Evolutionary conservation across 2,888 invertebrate genomes (phyloP).

Genomic region (Schizotus pectinicornis): DNA sequence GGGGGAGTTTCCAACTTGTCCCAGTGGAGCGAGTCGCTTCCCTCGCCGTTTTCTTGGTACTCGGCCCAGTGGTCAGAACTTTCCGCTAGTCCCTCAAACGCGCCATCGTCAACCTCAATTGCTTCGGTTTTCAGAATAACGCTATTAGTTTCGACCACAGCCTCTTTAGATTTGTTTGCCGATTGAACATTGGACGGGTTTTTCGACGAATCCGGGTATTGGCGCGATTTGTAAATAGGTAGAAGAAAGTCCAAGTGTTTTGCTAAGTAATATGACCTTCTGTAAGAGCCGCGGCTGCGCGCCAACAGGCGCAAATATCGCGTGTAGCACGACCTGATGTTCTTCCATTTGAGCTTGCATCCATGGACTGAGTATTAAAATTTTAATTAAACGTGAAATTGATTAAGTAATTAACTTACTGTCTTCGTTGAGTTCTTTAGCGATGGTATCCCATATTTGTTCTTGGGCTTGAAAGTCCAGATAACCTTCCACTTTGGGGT

Average conservation of each 20-base stretch:
- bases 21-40: too few relatives aligned
- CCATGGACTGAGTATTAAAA: not conserved
- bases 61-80: not conserved
- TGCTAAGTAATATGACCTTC: slow-evolving; percentile 7
- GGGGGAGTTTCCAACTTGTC: too few relatives aligned
- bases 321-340: slow-evolving; percentile 12
- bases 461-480: slow-evolving; percentile 1
- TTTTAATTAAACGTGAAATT: not conserved
- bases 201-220: not conserved
- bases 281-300: not conserved
- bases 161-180: not conserved
- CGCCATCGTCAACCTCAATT: not conserved
- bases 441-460: slow-evolving; percentile 16
- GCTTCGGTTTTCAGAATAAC: not conserved
- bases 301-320: slow-evolving; percentile 6
- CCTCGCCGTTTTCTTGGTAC: too few relatives aligned
- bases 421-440: slow-evolving; percentile 8
- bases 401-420: slow-evolving; percentile 1
- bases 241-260: slow-evolving; percentile 4
- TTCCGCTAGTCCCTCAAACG: not conserved
- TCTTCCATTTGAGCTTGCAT: slow-evolving; percentile 9
- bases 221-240: slow-evolving; percentile 9
- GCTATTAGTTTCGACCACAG: not conserved
- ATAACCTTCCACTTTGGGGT: slow-evolving; percentile 4
- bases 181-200: too few relatives aligned